Conservation (phyloP, 2,113 vertebrate genomes). For the Eudorcas thomsonii region DNA sequence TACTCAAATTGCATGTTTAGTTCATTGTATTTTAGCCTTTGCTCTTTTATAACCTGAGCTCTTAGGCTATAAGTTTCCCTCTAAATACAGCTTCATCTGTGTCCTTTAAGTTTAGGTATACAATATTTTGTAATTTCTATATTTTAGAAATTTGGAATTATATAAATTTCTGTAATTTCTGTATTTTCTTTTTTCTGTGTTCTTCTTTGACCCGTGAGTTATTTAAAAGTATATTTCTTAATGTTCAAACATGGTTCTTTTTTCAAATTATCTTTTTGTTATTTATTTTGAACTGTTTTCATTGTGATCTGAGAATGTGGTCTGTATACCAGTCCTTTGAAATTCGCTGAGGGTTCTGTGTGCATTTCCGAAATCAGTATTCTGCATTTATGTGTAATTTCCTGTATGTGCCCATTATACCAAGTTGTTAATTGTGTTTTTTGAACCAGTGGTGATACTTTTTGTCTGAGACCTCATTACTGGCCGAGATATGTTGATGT, state of each 20-base stretch:
- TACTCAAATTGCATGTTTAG: neutral
- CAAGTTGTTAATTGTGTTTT: neutral
- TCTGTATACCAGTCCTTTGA: neutral
- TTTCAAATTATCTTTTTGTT: neutral
- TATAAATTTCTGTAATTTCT: neutral
- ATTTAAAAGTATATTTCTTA: conserved; percentile 5
- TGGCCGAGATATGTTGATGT: neutral
- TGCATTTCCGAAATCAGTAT: neutral
- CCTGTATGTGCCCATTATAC: neutral
- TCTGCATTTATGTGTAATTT: neutral
- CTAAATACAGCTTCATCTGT: neutral
- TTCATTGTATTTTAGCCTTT: neutral
- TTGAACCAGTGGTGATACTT: neutral
- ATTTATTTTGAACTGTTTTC: neutral
- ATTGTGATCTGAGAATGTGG: neutral
- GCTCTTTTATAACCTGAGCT: neutral
- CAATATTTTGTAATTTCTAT: neutral
- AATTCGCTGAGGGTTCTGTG: neutral
- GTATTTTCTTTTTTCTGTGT: neutral
- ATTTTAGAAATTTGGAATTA: too few species aligned
- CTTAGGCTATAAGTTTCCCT: neutral
- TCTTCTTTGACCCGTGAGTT: conserved; percentile 11
- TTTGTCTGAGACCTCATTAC: neutral
- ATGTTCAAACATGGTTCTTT: neutral
- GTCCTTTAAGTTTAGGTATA: neutral